Percentiles rank a stretch among this genome's conserved stretches.
phyloP scores from a whole-genome alignment of 1,140 invertebrate species.

The Belonocnema kinseyi region DNA sequence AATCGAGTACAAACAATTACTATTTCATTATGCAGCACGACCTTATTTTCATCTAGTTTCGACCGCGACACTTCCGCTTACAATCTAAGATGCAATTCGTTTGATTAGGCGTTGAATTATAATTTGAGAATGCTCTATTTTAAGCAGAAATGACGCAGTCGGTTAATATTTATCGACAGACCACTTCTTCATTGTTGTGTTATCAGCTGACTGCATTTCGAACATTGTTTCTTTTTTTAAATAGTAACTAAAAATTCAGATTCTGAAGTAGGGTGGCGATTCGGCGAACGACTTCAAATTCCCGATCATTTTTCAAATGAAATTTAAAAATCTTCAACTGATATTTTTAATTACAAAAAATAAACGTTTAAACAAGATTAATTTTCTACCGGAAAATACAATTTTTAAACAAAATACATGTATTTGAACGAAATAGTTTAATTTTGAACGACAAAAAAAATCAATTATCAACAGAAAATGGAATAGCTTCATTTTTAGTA shows the following conservation, averaged over 20 bases:
- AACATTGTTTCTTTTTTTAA: neutral
- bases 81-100: neutral
- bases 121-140: neutral
- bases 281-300: too few species aligned
- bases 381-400: too few species aligned
- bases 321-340: too few species aligned
- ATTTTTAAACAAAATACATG: too few species aligned
- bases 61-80: constrained; percentile 9
- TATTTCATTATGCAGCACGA: constrained; percentile 7
- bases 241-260: neutral
- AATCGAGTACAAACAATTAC: constrained; percentile 17
- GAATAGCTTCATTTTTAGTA: too few species aligned
- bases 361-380: too few species aligned
- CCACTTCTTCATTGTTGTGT: neutral
- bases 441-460: too few species aligned
- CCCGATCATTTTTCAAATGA: too few species aligned
- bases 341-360: too few species aligned
- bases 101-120: neutral
- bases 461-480: too few species aligned
- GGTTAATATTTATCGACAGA: neutral
- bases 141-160: constrained; percentile 8
- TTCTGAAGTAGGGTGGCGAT: neutral
- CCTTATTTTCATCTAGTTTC: neutral
- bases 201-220: neutral
- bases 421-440: too few species aligned